A percentile compares a stretch with the other conserved stretches of the same genome.
These are phyloP conservation scores for Catocala sponsa DNA, from an alignment of 2,888 invertebrate species.

Conservation along the genomic window DNA sequence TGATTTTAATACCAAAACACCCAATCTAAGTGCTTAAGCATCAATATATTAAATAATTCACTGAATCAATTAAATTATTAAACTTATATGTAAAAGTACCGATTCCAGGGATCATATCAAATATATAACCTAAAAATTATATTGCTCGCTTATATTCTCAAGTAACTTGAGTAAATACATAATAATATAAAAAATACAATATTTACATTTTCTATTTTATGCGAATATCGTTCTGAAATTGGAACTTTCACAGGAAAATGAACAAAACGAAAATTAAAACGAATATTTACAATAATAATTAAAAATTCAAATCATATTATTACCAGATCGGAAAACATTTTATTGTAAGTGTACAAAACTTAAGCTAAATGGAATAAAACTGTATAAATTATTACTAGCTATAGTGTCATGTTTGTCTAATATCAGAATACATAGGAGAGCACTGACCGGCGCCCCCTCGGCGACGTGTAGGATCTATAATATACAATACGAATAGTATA, in stretches of 20 bases:
- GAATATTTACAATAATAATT: slow-evolving; percentile 50
- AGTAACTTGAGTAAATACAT: slow-evolving; percentile 68
- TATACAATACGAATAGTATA: slow-evolving; percentile 28
- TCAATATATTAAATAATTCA: slow-evolving; percentile 75
- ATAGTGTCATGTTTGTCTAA: slow-evolving; percentile 55
- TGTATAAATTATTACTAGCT: slow-evolving; percentile 54
- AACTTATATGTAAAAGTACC: slow-evolving; percentile 62
- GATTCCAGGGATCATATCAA: slow-evolving; percentile 55
- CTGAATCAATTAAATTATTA: slow-evolving; percentile 58
- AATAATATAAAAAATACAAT: slow-evolving; percentile 69
- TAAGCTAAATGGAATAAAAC: slow-evolving; percentile 50
- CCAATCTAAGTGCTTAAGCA: slow-evolving; percentile 54
- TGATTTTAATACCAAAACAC: slow-evolving; percentile 36
- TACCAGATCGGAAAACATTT: slow-evolving; percentile 34
- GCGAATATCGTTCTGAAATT: slow-evolving; percentile 46
- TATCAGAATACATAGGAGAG: slow-evolving; percentile 41
- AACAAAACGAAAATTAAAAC: slow-evolving; percentile 12
- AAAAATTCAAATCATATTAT: slow-evolving; percentile 38
- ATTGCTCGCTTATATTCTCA: slow-evolving; percentile 63
- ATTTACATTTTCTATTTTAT: slow-evolving; percentile 69
- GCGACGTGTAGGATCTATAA: slow-evolving; percentile 13
- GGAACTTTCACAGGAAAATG: slow-evolving; percentile 47
- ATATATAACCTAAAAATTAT: slow-evolving; percentile 55
- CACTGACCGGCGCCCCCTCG: slow-evolving; percentile 9
- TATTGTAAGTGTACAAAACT: slow-evolving; percentile 36